phyloP scores from a whole-genome alignment of 2,797 vertebrate species.

The Ptychobarbus kaznakovi region DNA sequence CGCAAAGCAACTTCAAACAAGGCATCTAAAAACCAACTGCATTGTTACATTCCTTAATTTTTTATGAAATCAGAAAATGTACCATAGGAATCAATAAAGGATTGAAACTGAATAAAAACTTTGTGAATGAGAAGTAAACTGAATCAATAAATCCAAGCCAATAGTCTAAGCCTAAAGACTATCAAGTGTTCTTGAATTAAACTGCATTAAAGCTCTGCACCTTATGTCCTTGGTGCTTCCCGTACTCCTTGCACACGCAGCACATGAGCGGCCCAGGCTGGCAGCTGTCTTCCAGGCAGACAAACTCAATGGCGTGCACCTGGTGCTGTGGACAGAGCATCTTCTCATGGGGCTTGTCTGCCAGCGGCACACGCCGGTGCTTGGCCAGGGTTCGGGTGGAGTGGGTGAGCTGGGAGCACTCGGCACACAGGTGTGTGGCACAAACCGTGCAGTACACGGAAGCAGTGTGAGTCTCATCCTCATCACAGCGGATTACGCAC shows the following conservation, averaged over 20 bases:
- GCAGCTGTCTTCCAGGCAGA: conserved; percentile 95
- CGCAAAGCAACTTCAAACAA: neutral
- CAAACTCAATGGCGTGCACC: conserved; percentile 97
- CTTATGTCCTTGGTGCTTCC: conserved; percentile 99
- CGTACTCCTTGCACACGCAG: conserved; percentile 98
- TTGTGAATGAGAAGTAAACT: neutral
- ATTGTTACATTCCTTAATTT: neutral
- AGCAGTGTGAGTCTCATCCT: conserved; percentile 94
- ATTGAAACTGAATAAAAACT: neutral
- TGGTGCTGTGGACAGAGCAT: conserved; percentile 96
- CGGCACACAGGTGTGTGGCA: conserved; percentile 94
- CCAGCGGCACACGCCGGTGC: conserved; percentile 93
- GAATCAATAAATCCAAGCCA: neutral
- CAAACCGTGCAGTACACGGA: conserved; percentile 98
- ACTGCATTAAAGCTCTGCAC: conserved; percentile 69
- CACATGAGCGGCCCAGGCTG: conserved; percentile 95
- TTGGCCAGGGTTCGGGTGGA: conserved; percentile 97
- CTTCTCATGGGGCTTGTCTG: conserved; percentile 98
- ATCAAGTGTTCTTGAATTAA: neutral
- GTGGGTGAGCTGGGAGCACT: conserved; percentile 96
- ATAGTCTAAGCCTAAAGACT: neutral
- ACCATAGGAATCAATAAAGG: neutral
- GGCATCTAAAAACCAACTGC: neutral
- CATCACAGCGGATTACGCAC: conserved; percentile 94
- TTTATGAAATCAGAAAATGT: neutral